A percentile compares a stretch with the other conserved stretches of the same genome.
Conservation (phyloP, 2,888 invertebrate species). For the Phymatocera aterrima region DNA sequence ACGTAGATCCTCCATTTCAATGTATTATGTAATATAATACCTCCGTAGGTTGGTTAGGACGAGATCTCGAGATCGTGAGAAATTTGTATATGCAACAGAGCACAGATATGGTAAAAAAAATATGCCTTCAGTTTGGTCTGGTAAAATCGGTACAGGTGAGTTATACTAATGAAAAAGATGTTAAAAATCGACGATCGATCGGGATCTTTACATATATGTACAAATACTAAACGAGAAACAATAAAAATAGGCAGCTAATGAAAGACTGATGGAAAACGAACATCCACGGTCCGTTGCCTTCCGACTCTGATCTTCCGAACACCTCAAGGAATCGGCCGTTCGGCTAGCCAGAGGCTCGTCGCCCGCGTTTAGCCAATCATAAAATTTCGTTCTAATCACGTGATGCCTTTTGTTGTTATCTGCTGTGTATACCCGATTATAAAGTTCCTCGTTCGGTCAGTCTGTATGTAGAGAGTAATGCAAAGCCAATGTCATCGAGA, state of each 20-base stretch:
- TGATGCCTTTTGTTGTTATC: conserved; percentile 18
- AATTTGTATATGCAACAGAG: too few relatives aligned
- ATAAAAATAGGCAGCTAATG: background rate
- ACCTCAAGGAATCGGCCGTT: conserved; percentile 9
- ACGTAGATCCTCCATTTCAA: background rate
- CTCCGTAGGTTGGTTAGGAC: background rate
- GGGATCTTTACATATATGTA: too few relatives aligned
- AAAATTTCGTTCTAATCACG: background rate
- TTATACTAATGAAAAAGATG: too few relatives aligned
- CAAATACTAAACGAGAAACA: background rate
- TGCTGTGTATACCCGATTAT: background rate
- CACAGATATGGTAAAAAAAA: too few relatives aligned
- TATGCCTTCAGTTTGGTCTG: too few relatives aligned
- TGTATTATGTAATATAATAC: background rate
- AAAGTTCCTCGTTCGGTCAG: too few relatives aligned
- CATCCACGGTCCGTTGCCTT: conserved; percentile 3
- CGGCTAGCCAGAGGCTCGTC: conserved; percentile 24
- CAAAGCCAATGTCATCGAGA: too few relatives aligned
- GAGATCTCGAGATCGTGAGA: too few relatives aligned
- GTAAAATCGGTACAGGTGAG: too few relatives aligned
- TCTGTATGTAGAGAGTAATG: too few relatives aligned
- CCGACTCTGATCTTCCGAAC: background rate
- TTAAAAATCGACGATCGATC: too few relatives aligned
- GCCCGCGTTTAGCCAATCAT: conserved; percentile 6
- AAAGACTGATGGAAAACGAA: background rate